phyloP scores from a whole-genome alignment of 35 echinoderm and acorn worm genomes.

The Anneissia japonica region DNA sequence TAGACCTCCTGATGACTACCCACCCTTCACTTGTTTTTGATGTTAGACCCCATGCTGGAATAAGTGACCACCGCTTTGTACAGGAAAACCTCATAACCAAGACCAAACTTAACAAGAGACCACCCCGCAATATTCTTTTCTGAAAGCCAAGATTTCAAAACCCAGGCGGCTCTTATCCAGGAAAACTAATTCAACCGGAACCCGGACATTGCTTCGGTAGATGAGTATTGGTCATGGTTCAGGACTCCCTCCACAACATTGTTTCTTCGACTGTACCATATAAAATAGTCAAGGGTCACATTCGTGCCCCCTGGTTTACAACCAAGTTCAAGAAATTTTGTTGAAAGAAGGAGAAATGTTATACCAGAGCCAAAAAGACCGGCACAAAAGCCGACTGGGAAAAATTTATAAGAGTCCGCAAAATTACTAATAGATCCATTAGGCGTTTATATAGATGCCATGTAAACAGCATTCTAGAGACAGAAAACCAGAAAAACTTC shows the following conservation, averaged over 20 bases:
- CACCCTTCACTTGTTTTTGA: constrained; percentile 15
- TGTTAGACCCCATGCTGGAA: constrained; percentile 12
- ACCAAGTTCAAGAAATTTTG: constrained; percentile 6
- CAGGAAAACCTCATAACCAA: constrained; percentile 5
- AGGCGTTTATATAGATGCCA: not conserved
- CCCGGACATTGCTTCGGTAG: constrained; percentile 5
- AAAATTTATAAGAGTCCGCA: not conserved
- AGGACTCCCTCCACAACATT: constrained; percentile 14
- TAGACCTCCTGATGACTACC: constrained; percentile 32
- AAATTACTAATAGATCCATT: not conserved
- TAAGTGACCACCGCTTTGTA: constrained; percentile 35
- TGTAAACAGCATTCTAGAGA: not conserved
- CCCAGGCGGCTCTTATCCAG: not conserved
- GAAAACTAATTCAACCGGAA: constrained; percentile 18
- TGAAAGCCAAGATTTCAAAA: constrained; percentile 32
- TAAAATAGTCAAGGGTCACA: not conserved
- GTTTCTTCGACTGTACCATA: constrained; percentile 6
- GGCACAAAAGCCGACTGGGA: constrained; percentile 7
- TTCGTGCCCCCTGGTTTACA: constrained; percentile 21
- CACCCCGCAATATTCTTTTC: constrained; percentile 20
- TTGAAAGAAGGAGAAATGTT: constrained; percentile 38
- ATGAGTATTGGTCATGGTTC: constrained; percentile 34
- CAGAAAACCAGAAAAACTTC: too few relatives aligned
- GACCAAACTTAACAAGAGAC: constrained; percentile 5
- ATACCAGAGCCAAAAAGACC: constrained; percentile 15